These are phyloP conservation scores for human (Homo sapiens) DNA, from an alignment of 2,113 vertebrate genomes.

Conservation along the genomic window GRCh38 chr3:172384001-172384500, in stretches of 20 bases:
- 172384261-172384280: not conserved
- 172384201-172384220: not conserved
- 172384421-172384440: not conserved
- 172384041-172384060: conserved; percentile 30
- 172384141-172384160: not conserved
- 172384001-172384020: not conserved
- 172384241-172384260: not conserved
- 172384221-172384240: not conserved
- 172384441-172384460: not conserved
- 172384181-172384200: not conserved
- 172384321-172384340: not conserved
- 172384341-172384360: not conserved
- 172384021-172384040: not conserved
- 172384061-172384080: not conserved
- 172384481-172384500: not conserved
- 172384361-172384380: not conserved
- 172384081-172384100: not conserved
- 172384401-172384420: not conserved
- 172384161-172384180: not conserved
- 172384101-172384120: not conserved
- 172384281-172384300: not conserved
- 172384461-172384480: not conserved
- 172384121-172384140: conserved; percentile 11
- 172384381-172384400: not conserved
- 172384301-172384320: not conserved